Conservation (phyloP, 2,888 invertebrate species). For the Aproaerema taeniolella region DNA sequence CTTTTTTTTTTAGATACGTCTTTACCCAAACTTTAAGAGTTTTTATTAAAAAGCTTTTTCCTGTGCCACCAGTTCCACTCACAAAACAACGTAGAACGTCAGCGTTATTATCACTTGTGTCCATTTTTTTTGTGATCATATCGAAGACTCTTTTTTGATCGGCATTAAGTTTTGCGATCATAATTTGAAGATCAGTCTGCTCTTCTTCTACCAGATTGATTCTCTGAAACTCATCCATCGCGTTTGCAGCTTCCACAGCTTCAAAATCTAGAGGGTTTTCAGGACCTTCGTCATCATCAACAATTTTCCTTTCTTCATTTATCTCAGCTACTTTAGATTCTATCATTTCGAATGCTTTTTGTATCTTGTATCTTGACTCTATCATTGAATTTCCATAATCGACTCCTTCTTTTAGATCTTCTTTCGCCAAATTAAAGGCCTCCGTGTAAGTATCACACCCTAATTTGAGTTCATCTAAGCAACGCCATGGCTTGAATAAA, state of each 20-base stretch:
- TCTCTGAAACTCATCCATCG: conserved; percentile 22
- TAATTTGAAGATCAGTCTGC: conserved; percentile 16
- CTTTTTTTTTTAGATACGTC: conserved; percentile 24
- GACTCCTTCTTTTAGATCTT: conserved; percentile 16
- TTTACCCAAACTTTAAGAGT: conserved; percentile 27
- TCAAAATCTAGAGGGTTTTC: conserved; percentile 24
- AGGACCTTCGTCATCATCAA: conserved; percentile 18
- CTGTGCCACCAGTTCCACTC: conserved; percentile 31
- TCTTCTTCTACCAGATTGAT: conserved; percentile 17
- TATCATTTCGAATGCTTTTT: conserved; percentile 18
- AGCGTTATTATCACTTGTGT: conserved; percentile 11
- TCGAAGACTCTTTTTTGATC: conserved; percentile 30
- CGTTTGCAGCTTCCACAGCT: conserved; percentile 23
- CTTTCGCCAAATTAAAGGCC: conserved; percentile 19
- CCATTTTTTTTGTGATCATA: conserved; percentile 18
- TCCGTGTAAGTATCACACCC: conserved; percentile 22
- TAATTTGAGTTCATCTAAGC: conserved; percentile 22
- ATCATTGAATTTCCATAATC: conserved; percentile 15
- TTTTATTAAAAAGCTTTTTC: conserved; percentile 32
- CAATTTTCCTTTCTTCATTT: conserved; percentile 15
- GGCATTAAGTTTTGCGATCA: conserved; percentile 25
- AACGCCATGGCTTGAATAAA: conserved; percentile 27
- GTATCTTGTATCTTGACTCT: conserved; percentile 12
- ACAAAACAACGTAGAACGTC: conserved; percentile 18
- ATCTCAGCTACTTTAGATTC: conserved; percentile 20